Percentiles rank a stretch among this genome's conserved stretches.
These are phyloP conservation scores for Drosophila grimshawi DNA, from an alignment of 1,140 invertebrate species.

Conservation along the genomic window DNA sequence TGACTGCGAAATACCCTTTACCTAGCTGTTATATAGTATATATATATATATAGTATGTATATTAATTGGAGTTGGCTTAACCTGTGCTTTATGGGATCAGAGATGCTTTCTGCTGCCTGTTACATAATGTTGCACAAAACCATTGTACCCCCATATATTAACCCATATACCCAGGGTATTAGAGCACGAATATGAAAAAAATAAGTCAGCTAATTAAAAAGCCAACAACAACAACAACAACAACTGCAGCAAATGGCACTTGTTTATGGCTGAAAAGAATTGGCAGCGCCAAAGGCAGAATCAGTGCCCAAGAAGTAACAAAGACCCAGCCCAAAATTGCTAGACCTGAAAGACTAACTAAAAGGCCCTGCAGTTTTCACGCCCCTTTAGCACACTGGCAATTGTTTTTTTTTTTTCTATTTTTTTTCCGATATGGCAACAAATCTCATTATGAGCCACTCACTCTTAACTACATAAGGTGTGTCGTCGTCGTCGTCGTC, in stretches of 20 bases:
- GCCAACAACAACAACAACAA: conserved; percentile 15
- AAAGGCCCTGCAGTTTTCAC: conserved; percentile 52
- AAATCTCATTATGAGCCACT: conserved; percentile 46
- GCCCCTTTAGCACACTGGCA: conserved; percentile 39
- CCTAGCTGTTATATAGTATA: too few relatives aligned
- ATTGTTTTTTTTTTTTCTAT: conserved; percentile 16
- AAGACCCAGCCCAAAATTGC: conserved; percentile 56
- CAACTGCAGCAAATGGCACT: conserved; percentile 64
- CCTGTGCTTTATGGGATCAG: too few relatives aligned
- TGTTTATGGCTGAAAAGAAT: conserved; percentile 49
- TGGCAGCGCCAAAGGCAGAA: conserved; percentile 21
- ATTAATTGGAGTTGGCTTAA: too few relatives aligned
- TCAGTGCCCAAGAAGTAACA: conserved; percentile 21
- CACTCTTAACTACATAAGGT: conserved; percentile 41
- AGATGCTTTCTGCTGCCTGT: too few relatives aligned
- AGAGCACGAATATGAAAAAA: not conserved
- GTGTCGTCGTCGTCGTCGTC: conserved; percentile 51
- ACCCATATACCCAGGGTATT: too few relatives aligned
- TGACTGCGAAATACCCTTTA: too few relatives aligned
- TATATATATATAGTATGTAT: too few relatives aligned
- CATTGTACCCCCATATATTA: too few relatives aligned
- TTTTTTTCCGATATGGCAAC: conserved; percentile 24
- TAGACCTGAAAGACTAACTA: conserved; percentile 29
- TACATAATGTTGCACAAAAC: too few relatives aligned
- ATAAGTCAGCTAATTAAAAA: conserved; percentile 69